Evolutionary conservation across 1,140 invertebrate genomes (phyloP), one percentile per base, ranked within the genome.

Genomic region (Trigoniulus corallinus): DNA sequence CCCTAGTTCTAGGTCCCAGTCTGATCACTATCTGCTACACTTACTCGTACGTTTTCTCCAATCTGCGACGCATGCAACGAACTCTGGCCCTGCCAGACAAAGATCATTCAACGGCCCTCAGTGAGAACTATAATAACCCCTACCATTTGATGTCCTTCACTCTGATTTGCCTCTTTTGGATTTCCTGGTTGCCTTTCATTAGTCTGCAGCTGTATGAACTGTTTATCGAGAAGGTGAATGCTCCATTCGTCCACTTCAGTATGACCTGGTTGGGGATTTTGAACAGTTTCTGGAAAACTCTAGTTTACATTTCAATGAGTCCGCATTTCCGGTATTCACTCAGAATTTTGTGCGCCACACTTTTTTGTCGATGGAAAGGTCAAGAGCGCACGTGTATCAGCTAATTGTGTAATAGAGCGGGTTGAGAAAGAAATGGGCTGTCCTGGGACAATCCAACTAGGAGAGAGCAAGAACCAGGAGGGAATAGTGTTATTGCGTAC

Each of bases 91-190:
- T 88, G 55, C 86, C 93, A 69, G 87, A 93, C 65, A 91, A 91
- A 68, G 86, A 93, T 67, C 88, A 92, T 66, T 85, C 85, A 40
- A 88, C 87, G 4, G 85, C 87, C 25, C 71, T 93, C 25, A 81
- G 84, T 46, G 86, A 91, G 68, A 91, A 91, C 66, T 73, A 91
- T 47, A 77, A 84, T 55, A 92, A 93, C 67, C 88, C 84, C 45
- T 91, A 82, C 71, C 92, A 96, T 72, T 77, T 89, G 61, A 91
- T 94, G 77, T 91, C 88, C 57, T 91, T 95, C 66, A 78, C 91
- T 52, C 77, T 95, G 56, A 82, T 94, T 49, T 71, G 88, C 57
- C 68, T 82, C 42, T 96, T 95, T 68, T 86, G 86, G 79, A 64
- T 93, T 39, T 87, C 87, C 48, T 96, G 92, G 92, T 73, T 84